Conservation (phyloP, 2,888 invertebrate genomes). For the Ormyrus labotus region DNA sequence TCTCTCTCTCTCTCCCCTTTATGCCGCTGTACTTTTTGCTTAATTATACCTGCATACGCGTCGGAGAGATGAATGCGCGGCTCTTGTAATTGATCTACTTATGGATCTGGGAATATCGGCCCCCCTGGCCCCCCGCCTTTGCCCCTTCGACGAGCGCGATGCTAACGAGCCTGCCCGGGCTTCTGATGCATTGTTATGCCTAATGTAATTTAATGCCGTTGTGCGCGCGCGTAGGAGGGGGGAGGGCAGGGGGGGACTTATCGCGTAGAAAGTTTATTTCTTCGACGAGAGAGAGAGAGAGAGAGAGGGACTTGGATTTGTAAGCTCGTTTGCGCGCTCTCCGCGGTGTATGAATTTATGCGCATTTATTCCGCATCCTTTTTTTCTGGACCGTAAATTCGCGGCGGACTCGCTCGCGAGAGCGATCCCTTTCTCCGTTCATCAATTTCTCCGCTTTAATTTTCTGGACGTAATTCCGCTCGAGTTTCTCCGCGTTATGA, state of each 20-base stretch:
- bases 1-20: slow-evolving; percentile 7
- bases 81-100: slow-evolving; percentile 3
- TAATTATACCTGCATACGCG: background rate
- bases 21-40: too few species aligned
- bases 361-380: too few species aligned
- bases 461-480: too few species aligned
- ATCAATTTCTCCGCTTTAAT: slow-evolving; percentile 19
- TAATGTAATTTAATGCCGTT: background rate
- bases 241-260: too few species aligned
- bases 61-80: background rate
- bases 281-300: too few species aligned
- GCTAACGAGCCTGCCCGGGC: background rate
- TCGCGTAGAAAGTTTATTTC: too few species aligned
- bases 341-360: too few species aligned
- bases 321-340: too few species aligned
- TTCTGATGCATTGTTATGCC: background rate
- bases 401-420: background rate
- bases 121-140: too few species aligned
- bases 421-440: slow-evolving; percentile 10
- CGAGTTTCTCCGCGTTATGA: background rate
- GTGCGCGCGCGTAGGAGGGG: too few species aligned
- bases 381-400: slow-evolving; percentile 8
- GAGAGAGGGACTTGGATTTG: too few species aligned
- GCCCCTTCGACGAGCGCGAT: too few species aligned
- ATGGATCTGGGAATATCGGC: background rate